Conservation (phyloP, 2,888 invertebrate genomes). For the Apodemia hepburni region DNA sequence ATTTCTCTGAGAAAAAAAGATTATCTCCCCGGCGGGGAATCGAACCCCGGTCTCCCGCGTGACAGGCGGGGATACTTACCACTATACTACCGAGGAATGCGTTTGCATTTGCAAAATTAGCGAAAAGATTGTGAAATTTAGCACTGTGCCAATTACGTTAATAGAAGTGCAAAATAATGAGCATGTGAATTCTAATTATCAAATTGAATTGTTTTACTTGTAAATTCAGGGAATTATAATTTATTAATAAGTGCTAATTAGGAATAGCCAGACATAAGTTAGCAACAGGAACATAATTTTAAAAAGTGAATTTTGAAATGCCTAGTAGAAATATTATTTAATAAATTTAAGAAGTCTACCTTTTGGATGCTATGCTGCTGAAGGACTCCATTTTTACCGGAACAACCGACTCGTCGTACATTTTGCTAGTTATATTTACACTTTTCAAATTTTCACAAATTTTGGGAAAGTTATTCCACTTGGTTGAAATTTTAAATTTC, state of each 20-base stretch:
- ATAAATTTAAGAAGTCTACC: conserved; percentile 45
- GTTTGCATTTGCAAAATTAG: conserved; percentile 16
- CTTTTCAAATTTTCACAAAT: conserved; percentile 61
- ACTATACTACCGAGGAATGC: conserved; percentile 16
- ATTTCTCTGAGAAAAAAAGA: neutral
- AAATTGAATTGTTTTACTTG: neutral
- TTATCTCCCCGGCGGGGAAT: conserved; percentile 43
- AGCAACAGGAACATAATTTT: too few relatives aligned
- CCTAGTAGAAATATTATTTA: neutral
- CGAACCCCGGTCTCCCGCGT: conserved; percentile 81
- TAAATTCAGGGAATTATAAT: neutral
- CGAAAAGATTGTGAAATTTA: conserved; percentile 20
- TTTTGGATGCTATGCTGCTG: conserved; percentile 71
- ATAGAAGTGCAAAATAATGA: neutral
- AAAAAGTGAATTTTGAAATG: too few relatives aligned
- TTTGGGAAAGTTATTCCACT: conserved; percentile 43
- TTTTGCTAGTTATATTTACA: conserved; percentile 53
- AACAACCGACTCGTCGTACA: conserved; percentile 70
- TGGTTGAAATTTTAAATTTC: conserved; percentile 40
- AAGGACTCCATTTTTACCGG: conserved; percentile 69
- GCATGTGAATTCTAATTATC: neutral
- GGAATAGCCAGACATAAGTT: neutral
- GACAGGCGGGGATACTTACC: conserved; percentile 37
- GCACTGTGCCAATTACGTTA: conserved; percentile 16
- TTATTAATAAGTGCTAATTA: neutral